A percentile compares a stretch with the other conserved stretches of the same genome.
phyloP scores from a whole-genome alignment of 2,113 vertebrate genomes.

The Asarcornis scutulata region DNA sequence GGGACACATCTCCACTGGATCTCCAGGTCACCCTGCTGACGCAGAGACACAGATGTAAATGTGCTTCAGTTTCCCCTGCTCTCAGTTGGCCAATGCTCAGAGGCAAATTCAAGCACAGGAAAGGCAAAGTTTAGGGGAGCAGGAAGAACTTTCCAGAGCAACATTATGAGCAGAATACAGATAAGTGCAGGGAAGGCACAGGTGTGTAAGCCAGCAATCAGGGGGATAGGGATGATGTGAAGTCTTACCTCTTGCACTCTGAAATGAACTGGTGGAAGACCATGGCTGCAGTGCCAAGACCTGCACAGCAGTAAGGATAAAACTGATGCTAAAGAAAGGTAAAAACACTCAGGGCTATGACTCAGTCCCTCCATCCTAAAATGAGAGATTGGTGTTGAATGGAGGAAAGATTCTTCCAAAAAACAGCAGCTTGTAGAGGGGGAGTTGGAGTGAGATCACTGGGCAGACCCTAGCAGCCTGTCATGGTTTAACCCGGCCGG shows the following conservation, averaged over 20 bases:
- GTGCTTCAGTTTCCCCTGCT: background rate
- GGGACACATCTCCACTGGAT: accelerated
- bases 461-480: background rate
- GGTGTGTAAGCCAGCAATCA: background rate
- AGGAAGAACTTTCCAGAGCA: background rate
- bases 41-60: background rate
- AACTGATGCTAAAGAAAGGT: background rate
- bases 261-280: background rate
- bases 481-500: too few species aligned
- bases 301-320: background rate
- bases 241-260: background rate
- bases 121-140: background rate
- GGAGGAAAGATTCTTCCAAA: background rate
- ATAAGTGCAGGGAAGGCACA: background rate
- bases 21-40: background rate
- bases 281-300: background rate
- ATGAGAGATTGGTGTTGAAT: background rate
- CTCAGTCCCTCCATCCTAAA: background rate
- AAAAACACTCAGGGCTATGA: background rate
- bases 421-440: background rate
- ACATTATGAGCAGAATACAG: background rate
- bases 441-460: background rate
- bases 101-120: background rate
- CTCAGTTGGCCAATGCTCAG: background rate
- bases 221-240: background rate